Percentiles rank a stretch among this genome's conserved stretches.
Evolutionary conservation across 2,888 invertebrate genomes (phyloP).

Genomic region (Eilema sororculum): DNA sequence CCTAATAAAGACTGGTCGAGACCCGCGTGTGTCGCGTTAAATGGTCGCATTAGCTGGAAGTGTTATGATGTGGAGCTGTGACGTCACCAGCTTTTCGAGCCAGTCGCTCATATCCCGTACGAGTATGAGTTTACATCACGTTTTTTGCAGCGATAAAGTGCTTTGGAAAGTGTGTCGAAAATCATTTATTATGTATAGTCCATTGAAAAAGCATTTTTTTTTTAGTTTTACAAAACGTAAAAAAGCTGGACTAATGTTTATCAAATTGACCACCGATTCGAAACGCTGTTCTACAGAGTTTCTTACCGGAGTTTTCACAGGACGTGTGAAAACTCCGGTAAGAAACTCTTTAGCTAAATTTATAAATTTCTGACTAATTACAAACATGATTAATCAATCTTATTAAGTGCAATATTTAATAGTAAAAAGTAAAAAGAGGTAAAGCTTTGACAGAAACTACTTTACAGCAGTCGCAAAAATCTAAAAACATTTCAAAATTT

Average conservation of each 20-base stretch:
- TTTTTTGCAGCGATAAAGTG: not conserved
- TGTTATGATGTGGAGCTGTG: constrained; percentile 56
- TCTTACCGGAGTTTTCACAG: too few species aligned
- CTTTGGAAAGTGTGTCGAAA: not conserved
- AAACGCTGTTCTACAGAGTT: too few species aligned
- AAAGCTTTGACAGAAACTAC: not conserved
- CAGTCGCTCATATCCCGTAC: constrained; percentile 3
- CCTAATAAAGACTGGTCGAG: constrained; percentile 57
- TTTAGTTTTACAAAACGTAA: too few species aligned
- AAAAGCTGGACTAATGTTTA: not conserved
- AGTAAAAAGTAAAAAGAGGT: too few species aligned
- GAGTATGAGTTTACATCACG: not conserved
- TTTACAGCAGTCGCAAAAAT: not conserved
- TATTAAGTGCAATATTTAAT: too few species aligned
- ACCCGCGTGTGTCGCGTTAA: constrained; percentile 56
- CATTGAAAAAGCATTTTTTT: not conserved
- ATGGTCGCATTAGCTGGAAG: constrained; percentile 64
- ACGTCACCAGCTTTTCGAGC: constrained; percentile 51
- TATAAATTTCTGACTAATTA: too few species aligned
- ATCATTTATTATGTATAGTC: too few species aligned
- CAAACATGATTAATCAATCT: too few species aligned
- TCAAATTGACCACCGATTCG: too few species aligned
- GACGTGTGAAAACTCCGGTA: too few species aligned
- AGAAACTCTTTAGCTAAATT: too few species aligned
- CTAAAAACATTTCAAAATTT: not conserved